A percentile compares a stretch with the other conserved stretches of the same genome.
Conservation (phyloP, 2,888 invertebrate genomes). For the Prosopocoilus inquinatus region DNA sequence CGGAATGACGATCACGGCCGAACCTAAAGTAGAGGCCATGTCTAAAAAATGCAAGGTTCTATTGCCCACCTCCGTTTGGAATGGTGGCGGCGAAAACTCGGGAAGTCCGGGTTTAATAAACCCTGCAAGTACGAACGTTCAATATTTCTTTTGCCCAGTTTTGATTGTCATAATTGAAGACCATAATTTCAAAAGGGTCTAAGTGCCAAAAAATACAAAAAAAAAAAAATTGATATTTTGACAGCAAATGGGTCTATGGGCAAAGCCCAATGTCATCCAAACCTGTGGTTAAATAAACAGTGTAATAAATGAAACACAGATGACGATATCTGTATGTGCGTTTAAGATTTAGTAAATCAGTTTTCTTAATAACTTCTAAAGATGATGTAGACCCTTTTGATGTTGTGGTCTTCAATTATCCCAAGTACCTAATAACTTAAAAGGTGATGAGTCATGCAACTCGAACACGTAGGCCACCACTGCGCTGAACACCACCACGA, state of each 20-base stretch:
- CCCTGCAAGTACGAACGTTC: constrained; percentile 48
- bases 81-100: constrained; percentile 62
- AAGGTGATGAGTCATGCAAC: constrained; percentile 58
- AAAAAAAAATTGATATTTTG: too few relatives aligned
- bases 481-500: constrained; percentile 70
- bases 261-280: too few relatives aligned
- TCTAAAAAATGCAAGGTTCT: constrained; percentile 56
- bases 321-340: too few relatives aligned
- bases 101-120: constrained; percentile 72
- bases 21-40: constrained; percentile 61
- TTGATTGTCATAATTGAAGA: not conserved
- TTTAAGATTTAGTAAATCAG: too few relatives aligned
- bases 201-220: too few relatives aligned
- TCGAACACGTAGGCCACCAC: constrained; percentile 66
- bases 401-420: too few relatives aligned
- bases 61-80: constrained; percentile 60
- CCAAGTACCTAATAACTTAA: constrained; percentile 61
- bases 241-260: too few relatives aligned
- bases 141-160: not conserved
- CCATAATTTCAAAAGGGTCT: too few relatives aligned
- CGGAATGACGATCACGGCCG: constrained; percentile 66
- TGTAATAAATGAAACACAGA: too few relatives aligned
- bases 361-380: too few relatives aligned
- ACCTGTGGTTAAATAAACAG: too few relatives aligned
- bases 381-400: too few relatives aligned